phyloP scores from a whole-genome alignment of 1,140 invertebrate species.

The Diuraphis noxia region DNA sequence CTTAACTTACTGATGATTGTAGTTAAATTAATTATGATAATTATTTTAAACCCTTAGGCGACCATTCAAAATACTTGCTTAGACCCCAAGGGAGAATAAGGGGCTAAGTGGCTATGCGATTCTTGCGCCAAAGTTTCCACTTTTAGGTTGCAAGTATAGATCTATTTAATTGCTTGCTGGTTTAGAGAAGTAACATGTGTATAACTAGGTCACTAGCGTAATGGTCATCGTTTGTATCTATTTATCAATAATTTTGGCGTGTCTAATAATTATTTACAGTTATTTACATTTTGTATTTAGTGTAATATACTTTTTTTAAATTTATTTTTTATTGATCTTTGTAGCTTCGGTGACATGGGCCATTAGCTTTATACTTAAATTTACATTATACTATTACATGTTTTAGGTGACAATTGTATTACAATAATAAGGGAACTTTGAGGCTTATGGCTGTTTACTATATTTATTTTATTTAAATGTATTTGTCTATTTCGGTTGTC shows the following conservation, averaged over 20 bases:
- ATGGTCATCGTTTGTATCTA: constrained; percentile 2
- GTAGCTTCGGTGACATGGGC: no score
- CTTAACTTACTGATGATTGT: constrained; percentile 28
- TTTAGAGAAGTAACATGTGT: not conserved
- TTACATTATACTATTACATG: no score
- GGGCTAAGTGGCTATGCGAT: not conserved
- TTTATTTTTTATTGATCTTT: no score
- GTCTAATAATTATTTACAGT: not conserved
- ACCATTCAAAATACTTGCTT: constrained; percentile 1
- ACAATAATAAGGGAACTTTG: no score
- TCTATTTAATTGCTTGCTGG: not conserved
- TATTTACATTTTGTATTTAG: not conserved
- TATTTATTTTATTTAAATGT: no score
- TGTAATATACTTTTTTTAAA: no score
- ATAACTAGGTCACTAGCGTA: not conserved
- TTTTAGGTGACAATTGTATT: no score
- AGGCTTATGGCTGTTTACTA: no score
- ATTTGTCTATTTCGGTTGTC: no score
- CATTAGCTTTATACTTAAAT: no score
- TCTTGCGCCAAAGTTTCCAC: constrained; percentile 32
- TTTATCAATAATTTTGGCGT: not conserved
- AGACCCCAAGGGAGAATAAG: constrained; percentile 9
- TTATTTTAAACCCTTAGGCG: constrained; percentile 28
- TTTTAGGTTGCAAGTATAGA: not conserved
- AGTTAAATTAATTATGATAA: constrained; percentile 35